Conservation (phyloP, 2,888 invertebrate species). For the Zaprionus obscuricornis region DNA sequence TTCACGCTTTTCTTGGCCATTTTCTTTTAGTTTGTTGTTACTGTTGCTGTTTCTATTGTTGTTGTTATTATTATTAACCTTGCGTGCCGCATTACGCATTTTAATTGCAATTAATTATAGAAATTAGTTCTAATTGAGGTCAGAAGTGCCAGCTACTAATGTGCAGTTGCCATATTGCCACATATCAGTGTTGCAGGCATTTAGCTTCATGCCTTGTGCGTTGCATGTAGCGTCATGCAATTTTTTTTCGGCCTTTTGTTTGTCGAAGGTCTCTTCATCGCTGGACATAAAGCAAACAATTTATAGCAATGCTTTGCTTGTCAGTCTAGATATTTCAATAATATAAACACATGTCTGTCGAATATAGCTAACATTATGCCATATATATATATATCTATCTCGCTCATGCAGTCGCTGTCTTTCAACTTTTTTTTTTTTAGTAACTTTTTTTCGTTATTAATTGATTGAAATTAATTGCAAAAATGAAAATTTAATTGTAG, state of each 20-base stretch:
- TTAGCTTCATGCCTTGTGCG: no score
- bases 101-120: conserved; percentile 62
- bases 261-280: neutral
- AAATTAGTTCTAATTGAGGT: conserved; percentile 57
- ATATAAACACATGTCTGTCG: no score
- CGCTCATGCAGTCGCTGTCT: neutral
- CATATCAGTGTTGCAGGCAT: no score
- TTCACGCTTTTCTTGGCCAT: conserved; percentile 16
- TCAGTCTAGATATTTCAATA: conserved; percentile 30
- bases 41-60: conserved; percentile 8
- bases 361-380: neutral
- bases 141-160: conserved; percentile 39
- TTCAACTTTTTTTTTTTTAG: no score
- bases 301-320: conserved; percentile 35
- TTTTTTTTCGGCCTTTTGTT: neutral
- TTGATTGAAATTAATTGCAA: no score
- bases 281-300: conserved; percentile 25
- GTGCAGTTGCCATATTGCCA: no score
- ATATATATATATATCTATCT: neutral
- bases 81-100: conserved; percentile 34
- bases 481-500: no score
- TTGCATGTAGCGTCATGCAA: no score
- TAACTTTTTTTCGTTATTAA: no score
- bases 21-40: neutral
- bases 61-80: conserved; percentile 7